Percentiles rank a stretch among this genome's conserved stretches.
phyloP scores from a whole-genome alignment of 2,113 vertebrate species.

The Tiliqua scincoides region DNA sequence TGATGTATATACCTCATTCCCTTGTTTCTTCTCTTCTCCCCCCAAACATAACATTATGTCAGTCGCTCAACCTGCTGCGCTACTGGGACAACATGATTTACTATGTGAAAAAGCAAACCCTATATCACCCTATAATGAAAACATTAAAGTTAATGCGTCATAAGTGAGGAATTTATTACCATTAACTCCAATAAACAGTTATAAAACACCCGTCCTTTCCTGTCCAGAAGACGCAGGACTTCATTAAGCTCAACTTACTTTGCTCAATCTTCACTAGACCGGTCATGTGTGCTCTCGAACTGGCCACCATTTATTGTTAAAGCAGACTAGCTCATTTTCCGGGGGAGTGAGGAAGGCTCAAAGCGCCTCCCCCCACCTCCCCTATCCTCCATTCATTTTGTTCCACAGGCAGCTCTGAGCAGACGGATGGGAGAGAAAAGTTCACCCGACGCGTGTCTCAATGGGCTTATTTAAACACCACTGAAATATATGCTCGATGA shows the following conservation, averaged over 20 bases:
- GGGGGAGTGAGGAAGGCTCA: conserved; percentile 51
- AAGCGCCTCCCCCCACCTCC: conserved; percentile 20
- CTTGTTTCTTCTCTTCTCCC: conserved; percentile 53
- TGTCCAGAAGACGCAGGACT: conserved; percentile 72
- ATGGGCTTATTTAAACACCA: conserved; percentile 69
- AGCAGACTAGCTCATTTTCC: conserved; percentile 77
- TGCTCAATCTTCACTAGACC: conserved; percentile 58
- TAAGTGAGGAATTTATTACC: conserved; percentile 80
- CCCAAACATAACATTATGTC: conserved; percentile 63
- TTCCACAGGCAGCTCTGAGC: conserved; percentile 63
- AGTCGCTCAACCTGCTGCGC: conserved; percentile 64
- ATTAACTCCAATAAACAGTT: conserved; percentile 79
- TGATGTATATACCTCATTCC: conserved; percentile 26
- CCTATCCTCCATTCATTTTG: conserved; percentile 65
- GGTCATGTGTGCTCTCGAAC: conserved; percentile 69
- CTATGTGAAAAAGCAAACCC: conserved; percentile 69
- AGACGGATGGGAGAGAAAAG: conserved; percentile 69
- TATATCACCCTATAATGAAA: conserved; percentile 79
- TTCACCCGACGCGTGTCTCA: conserved; percentile 63
- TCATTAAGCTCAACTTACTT: conserved; percentile 74
- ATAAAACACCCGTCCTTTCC: conserved; percentile 81
- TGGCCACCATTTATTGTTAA: conserved; percentile 75
- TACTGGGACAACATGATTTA: conserved; percentile 74
- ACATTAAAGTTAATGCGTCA: conserved; percentile 78
- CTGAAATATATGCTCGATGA: conserved; percentile 62